These are phyloP conservation scores for Neoseiulus cucumeris DNA, from an alignment of 1,140 invertebrate genomes.

Conservation along the genomic window DNA sequence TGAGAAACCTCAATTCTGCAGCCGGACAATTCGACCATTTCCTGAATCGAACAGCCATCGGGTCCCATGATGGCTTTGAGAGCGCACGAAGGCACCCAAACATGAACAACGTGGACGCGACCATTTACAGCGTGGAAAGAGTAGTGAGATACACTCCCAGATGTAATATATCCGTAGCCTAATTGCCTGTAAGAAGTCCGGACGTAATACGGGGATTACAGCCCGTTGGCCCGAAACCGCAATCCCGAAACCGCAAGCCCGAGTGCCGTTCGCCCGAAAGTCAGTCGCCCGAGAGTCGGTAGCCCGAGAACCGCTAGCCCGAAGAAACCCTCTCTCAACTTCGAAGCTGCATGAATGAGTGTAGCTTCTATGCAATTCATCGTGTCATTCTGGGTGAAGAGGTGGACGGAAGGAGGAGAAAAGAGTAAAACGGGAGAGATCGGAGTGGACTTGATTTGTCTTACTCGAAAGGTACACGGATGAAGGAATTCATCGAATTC, in stretches of 20 bases:
- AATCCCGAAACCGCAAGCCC: no score
- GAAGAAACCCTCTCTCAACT: no score
- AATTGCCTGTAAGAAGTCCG: constrained; percentile 8
- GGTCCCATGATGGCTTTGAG: constrained; percentile 93
- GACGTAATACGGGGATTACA: constrained; percentile 12
- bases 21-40: constrained; percentile 85
- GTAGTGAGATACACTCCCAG: not conserved
- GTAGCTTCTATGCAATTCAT: no score
- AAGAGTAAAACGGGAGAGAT: constrained; percentile 30
- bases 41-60: constrained; percentile 83
- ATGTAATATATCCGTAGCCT: not conserved
- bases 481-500: no score
- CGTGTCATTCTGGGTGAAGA: no score
- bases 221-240: no score
- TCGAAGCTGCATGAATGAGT: no score
- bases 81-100: constrained; percentile 90
- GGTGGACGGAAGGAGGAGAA: constrained; percentile 47
- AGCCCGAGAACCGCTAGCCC: no score
- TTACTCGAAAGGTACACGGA: no score
- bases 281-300: no score
- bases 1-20: constrained; percentile 53
- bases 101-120: constrained; percentile 59
- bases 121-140: constrained; percentile 15
- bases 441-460: not conserved
- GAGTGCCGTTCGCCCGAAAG: no score